Evolutionary conservation across 1,140 invertebrate genomes (phyloP), one percentile per base, ranked within the genome.

Genomic region (Rhysida immarginata): DNA sequence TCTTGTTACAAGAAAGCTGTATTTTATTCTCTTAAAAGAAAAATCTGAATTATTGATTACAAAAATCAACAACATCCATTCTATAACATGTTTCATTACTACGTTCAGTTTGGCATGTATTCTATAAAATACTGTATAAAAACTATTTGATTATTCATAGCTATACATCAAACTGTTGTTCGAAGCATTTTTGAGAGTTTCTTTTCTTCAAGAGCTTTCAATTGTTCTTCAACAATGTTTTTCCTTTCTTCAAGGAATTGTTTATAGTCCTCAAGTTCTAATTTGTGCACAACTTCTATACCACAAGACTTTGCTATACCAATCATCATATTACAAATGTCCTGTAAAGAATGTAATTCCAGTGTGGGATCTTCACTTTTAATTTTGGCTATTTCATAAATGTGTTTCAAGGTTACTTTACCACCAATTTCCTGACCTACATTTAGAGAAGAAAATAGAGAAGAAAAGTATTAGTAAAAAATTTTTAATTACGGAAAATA

Each of bases 381-480:
- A 2, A 99, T 87, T 71, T 82, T 79, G 0, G 96, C 95, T 66
- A 99, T 99, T 81, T 99, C 96, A 74, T 98, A 99, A 26, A 99
- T 70, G 74, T 99, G 96, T 70, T 96, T 98, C 0, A 94, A 65
- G 1, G 92, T 92, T 50, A 99, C 78, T 75, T 85, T 95, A 0
- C 96, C 96, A 64, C 81, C 77, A 18, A 83, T 71, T 74, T 97
- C 91, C 60, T 75, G 73, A 14, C 74, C 85, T 86, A 63, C 58
- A 76, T 75, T 58, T 53, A 61, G 61, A 62, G 59, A 61, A 62
- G 56, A 21, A 54, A 2, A 14, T 42, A 21, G 42, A 60, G 21
- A 26, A 29, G 18, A 45, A n/a, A n/a, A n/a, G n/a, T n/a, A n/a
- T n/a, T n/a, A n/a, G n/a, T n/a, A n/a, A n/a, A n/a, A n/a, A n/a